Evolutionary conservation across 2,113 vertebrate genomes (phyloP).

Genomic region (Steatornis caripensis): DNA sequence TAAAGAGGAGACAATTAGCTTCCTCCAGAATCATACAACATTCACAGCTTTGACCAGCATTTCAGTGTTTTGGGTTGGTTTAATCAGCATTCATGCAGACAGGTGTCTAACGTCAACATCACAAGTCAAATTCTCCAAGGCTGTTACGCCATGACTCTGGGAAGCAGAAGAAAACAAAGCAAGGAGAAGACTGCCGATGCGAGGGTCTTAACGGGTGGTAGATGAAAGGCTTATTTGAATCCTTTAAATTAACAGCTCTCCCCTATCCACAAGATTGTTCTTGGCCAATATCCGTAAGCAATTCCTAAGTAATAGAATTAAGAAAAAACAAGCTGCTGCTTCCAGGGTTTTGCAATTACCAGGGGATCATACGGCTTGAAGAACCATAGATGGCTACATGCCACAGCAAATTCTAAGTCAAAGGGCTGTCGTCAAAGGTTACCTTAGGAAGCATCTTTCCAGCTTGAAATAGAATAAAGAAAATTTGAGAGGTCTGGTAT

Average conservation of each 20-base stretch:
- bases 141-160: not conserved
- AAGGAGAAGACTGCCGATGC: not conserved
- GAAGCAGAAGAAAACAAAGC: not conserved
- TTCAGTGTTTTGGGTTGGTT: not conserved
- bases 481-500: not conserved
- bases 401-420: not conserved
- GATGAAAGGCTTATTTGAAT: not conserved
- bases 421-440: slow-evolving; percentile 4
- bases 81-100: not conserved
- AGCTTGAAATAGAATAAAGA: not conserved
- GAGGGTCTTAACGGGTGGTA: not conserved
- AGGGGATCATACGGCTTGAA: not conserved
- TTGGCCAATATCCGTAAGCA: not conserved
- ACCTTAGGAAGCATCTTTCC: not conserved
- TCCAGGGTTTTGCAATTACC: slow-evolving; percentile 24
- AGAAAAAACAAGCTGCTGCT: not conserved
- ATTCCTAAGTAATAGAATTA: slow-evolving; percentile 1
- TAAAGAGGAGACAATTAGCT: not conserved
- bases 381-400: not conserved
- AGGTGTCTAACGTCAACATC: not conserved
- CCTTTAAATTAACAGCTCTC: not conserved
- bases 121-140: not conserved
- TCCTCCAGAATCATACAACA: not conserved
- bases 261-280: not conserved
- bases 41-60: not conserved